These are phyloP conservation scores for Trachymyrmex cornetzi DNA, from an alignment of 1,140 invertebrate species.

Conservation along the genomic window DNA sequence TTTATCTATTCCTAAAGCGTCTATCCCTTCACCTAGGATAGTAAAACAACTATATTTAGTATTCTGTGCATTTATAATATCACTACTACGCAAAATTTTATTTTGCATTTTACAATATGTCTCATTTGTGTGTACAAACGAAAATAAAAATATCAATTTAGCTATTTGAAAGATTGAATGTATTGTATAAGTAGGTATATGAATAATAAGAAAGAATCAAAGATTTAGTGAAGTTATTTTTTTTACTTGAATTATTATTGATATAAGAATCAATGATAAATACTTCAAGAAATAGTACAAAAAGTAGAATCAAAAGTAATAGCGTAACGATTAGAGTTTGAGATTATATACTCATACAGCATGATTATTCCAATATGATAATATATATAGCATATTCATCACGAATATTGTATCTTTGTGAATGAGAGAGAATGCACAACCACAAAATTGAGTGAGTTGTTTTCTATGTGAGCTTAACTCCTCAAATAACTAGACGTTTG, in stretches of 20 bases:
- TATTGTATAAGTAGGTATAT: neutral
- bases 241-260: no score
- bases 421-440: no score
- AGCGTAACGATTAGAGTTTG: neutral
- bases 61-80: neutral
- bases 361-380: no score
- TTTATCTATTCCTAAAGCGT: conserved; percentile 85
- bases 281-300: neutral
- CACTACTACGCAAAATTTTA: neutral
- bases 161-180: neutral
- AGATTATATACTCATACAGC: neutral
- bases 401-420: no score
- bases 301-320: neutral
- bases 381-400: no score
- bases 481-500: no score
- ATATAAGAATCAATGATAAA: neutral
- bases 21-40: conserved; percentile 73
- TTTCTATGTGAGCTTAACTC: no score
- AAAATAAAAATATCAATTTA: neutral
- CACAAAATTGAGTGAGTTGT: no score
- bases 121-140: neutral
- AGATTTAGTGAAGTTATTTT: neutral
- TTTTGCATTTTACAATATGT: neutral
- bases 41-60: neutral
- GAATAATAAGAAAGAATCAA: neutral